Conservation (phyloP, 2,888 invertebrate species). For the Lasioglossum vierecki region DNA sequence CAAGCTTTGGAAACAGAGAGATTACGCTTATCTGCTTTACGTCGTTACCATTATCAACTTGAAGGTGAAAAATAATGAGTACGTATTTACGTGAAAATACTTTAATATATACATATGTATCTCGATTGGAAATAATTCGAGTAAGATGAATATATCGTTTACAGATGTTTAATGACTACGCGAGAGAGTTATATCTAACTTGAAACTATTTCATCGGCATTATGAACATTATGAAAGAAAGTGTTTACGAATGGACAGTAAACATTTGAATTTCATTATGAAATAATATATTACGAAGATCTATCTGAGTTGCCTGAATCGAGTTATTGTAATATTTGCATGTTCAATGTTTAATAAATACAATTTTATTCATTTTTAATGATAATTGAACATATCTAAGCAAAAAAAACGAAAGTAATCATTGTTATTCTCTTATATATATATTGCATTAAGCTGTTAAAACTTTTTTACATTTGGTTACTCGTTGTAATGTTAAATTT, state of each 20-base stretch:
- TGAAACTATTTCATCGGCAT: conserved; percentile 30
- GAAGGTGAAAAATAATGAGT: conserved; percentile 86
- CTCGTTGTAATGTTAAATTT: not conserved
- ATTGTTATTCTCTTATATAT: not conserved
- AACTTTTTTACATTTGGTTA: not conserved
- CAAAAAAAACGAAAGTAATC: not conserved
- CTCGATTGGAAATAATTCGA: not conserved
- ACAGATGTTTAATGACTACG: conserved; percentile 31
- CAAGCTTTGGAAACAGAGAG: conserved; percentile 95
- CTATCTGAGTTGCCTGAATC: conserved; percentile 45
- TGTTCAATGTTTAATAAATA: conserved; percentile 61
- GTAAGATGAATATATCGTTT: conserved; percentile 7
- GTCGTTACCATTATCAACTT: conserved; percentile 96
- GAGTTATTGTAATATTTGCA: conserved; percentile 61
- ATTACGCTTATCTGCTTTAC: conserved; percentile 91
- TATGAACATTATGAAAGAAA: conserved; percentile 49
- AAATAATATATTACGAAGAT: conserved; percentile 54
- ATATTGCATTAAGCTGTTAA: not conserved
- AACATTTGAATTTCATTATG: conserved; percentile 44
- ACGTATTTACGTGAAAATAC: not conserved
- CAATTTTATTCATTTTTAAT: conserved; percentile 60
- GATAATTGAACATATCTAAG: conserved; percentile 36
- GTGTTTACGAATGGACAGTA: conserved; percentile 38
- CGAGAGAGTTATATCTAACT: conserved; percentile 23
- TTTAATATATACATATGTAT: not conserved